Evolutionary conservation across 2,113 vertebrate genomes (phyloP).

Genomic region (Odontophorus gujanensis): DNA sequence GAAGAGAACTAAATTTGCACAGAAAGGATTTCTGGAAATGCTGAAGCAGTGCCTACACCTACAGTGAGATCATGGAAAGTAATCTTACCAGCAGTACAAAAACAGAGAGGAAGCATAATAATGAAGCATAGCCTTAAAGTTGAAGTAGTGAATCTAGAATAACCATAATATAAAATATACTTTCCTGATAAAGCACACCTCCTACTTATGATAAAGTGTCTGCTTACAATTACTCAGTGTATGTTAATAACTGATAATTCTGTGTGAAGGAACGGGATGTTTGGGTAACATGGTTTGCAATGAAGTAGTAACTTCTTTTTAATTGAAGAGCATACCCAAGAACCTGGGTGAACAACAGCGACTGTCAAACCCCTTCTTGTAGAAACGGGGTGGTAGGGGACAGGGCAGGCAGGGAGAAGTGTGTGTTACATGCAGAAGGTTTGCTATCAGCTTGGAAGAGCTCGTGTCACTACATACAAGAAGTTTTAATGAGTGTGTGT

Average conservation of each 20-base stretch:
- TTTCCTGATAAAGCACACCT: slow-evolving; percentile 66
- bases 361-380: background rate
- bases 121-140: slow-evolving; percentile 64
- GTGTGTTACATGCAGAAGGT: background rate
- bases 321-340: background rate
- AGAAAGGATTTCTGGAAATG: slow-evolving; percentile 66
- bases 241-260: background rate
- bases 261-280: background rate
- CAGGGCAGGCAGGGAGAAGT: background rate
- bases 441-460: background rate
- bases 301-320: background rate
- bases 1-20: slow-evolving; percentile 70
- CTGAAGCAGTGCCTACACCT: slow-evolving; percentile 89
- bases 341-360: background rate
- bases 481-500: background rate
- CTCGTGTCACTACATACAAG: background rate
- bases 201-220: slow-evolving; percentile 11
- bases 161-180: background rate
- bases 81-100: slow-evolving; percentile 62
- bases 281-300: background rate
- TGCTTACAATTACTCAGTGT: slow-evolving; percentile 41
- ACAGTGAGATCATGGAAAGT: slow-evolving; percentile 59
- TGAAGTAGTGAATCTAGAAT: slow-evolving; percentile 27
- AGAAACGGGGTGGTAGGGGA: background rate
- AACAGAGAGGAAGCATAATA: slow-evolving; percentile 8